phyloP scores from a whole-genome alignment of 2,113 vertebrate species.

The Coturnix japonica region DNA sequence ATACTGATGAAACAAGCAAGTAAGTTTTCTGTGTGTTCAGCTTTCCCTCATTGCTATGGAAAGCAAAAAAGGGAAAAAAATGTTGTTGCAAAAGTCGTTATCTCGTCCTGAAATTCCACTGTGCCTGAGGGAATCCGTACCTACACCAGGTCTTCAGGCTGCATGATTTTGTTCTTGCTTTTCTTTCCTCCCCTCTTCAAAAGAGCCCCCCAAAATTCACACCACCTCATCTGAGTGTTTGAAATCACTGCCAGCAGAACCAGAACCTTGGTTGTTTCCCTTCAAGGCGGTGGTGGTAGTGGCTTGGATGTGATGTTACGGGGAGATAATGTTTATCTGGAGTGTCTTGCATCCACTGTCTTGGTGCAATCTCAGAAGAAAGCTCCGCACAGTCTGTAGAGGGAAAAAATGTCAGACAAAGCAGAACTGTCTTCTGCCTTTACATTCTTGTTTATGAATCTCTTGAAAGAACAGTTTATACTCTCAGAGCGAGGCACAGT shows the following conservation, averaged over 20 bases:
- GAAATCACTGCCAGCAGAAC: slow-evolving; percentile 9
- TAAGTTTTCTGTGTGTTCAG: slow-evolving; percentile 41
- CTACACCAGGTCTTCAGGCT: fast-evolving
- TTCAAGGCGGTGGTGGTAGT: slow-evolving; percentile 22
- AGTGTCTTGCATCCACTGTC: slow-evolving; percentile 17
- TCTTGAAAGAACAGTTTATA: slow-evolving; percentile 52
- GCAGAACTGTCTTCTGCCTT: slow-evolving; percentile 22
- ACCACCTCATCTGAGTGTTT: neutral
- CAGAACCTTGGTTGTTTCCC: slow-evolving; percentile 5
- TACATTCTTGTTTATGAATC: neutral
- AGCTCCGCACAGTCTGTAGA: neutral
- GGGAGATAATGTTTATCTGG: slow-evolving; percentile 44
- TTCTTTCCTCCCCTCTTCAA: neutral
- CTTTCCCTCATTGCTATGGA: neutral
- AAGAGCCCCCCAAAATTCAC: neutral
- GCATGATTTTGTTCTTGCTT: neutral
- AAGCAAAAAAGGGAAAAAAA: neutral
- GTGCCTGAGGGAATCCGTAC: neutral
- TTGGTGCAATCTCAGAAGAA: slow-evolving; percentile 29
- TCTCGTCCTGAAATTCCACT: slow-evolving; percentile 49
- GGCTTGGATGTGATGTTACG: slow-evolving; percentile 39
- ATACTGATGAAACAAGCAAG: slow-evolving; percentile 9
- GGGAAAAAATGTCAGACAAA: neutral
- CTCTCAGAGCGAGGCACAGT: slow-evolving; percentile 1
- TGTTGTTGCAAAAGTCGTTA: neutral